Conservation (phyloP, 2,113 vertebrate species). For the Bambusicola thoracicus region DNA sequence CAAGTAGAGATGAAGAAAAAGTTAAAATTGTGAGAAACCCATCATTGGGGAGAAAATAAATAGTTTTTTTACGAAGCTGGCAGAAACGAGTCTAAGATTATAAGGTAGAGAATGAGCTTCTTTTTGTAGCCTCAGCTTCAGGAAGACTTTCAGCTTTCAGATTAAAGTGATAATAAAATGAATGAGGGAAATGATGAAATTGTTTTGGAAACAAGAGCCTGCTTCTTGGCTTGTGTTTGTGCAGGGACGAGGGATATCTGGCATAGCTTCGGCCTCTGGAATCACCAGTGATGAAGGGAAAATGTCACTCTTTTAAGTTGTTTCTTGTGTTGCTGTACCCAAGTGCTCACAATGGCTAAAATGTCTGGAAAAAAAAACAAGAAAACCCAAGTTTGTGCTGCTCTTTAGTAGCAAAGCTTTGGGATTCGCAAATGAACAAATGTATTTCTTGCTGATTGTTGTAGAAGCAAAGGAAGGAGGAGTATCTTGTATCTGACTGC, state of each 20-base stretch:
- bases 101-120: not conserved
- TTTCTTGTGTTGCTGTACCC: not conserved
- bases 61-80: not conserved
- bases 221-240: not conserved
- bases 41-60: not conserved
- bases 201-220: conserved; percentile 50
- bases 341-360: not conserved
- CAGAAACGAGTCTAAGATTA: not conserved
- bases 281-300: not conserved
- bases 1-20: not conserved
- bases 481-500: not conserved
- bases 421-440: not conserved
- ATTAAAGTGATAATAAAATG: conserved; percentile 18
- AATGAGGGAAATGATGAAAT: conserved; percentile 37
- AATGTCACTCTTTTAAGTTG: not conserved
- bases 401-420: not conserved
- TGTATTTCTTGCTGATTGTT: not conserved
- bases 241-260: not conserved
- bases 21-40: not conserved
- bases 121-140: not conserved
- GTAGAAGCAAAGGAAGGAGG: not conserved
- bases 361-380: not conserved
- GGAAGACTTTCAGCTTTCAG: not conserved
- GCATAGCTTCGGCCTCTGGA: not conserved
- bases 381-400: not conserved